Conservation (phyloP, 2,113 vertebrate species). For the Sinocyclocheilus grahami region DNA sequence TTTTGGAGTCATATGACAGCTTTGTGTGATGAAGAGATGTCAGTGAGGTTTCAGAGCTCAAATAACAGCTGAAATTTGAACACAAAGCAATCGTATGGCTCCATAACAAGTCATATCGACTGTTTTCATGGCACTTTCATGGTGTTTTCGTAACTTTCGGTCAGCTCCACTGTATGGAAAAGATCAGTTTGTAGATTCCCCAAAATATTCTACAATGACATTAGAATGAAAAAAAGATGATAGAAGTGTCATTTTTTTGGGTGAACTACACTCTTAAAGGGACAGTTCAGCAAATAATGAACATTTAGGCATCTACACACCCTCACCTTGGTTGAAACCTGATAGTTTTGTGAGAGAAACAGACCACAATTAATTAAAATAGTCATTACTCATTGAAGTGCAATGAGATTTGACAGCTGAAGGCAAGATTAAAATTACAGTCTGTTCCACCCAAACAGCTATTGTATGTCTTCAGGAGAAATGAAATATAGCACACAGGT, state of each 20-base stretch:
- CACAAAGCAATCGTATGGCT: background rate
- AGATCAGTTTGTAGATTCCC: background rate
- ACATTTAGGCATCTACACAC: background rate
- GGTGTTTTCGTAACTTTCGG: background rate
- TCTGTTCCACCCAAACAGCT: background rate
- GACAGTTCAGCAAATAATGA: background rate
- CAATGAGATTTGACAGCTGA: background rate
- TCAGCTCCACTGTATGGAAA: background rate
- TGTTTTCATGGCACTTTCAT: background rate
- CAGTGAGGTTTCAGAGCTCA: background rate
- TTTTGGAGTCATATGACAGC: background rate
- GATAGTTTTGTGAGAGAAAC: conserved; percentile 7
- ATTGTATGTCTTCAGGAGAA: background rate
- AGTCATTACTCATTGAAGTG: background rate
- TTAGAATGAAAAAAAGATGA: background rate
- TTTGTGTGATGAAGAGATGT: background rate
- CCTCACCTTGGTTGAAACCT: background rate
- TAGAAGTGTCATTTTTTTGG: background rate
- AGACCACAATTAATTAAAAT: background rate
- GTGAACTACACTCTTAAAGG: background rate
- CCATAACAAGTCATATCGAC: background rate
- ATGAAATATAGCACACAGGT: background rate
- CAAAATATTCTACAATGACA: background rate
- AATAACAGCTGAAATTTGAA: no score
- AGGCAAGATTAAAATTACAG: background rate